Evolutionary conservation across 1,140 invertebrate genomes (phyloP), one percentile per base, ranked within the genome.

Genomic region (Saccostrea glomerata): DNA sequence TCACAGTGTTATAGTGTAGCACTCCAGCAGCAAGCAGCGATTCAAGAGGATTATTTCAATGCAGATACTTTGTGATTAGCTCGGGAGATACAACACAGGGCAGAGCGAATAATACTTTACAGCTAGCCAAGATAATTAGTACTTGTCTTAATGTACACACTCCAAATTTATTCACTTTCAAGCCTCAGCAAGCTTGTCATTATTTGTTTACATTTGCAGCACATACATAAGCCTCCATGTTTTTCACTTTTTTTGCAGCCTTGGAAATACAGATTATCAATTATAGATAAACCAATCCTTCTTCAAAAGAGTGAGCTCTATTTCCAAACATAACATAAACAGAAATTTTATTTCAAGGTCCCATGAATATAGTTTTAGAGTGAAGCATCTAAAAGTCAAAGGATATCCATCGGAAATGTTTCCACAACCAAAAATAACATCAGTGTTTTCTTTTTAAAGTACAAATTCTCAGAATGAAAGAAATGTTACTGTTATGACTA

Each of bases 21-120:
- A 77, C 70, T 77, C 30, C 70, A 77, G 70, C 70, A 77, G 70
- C 70, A 77, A 77, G 70, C 70, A 77, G 70, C 70, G 70, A 77
- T 77, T 77, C 11, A 77, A 77, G 70, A 36, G 70, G 70, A 77
- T 77, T 77, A 77, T 36, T 77, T 77, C 70, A 77, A 77, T 77
- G 70, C 70, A 77, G 30, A 25, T 77, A 77, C 70, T 77, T 77
- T 15, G 70, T 77, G 70, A 77, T 77, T 77, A 77, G 70, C 70
- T 77, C 25, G 5, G 30, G 30, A 77, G 70, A 77, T 77, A 77
- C 25, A 77, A 77, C 70, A 77, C 23, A 25, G 30, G 70, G 70
- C 70, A 77, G 70, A 77, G 70, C 70, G 25, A 25, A 77, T 77
- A 77, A 77, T 77, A 77, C 25, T 20, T n/a, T 77, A 77, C 2